phyloP scores from a whole-genome alignment of 1,140 invertebrate species.

The Aricia agestis region DNA sequence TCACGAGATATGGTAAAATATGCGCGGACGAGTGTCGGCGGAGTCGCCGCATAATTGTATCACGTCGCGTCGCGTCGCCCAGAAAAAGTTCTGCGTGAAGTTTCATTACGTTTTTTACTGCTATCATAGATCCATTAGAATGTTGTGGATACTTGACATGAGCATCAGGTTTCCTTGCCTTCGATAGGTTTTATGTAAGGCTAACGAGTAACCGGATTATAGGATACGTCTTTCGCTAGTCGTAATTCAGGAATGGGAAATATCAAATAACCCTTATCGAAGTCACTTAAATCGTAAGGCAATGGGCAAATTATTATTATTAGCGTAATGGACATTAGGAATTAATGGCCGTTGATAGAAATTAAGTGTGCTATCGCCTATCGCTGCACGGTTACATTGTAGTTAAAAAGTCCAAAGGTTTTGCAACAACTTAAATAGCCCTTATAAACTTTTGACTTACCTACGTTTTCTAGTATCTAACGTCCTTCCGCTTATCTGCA shows the following conservation, averaged over 20 bases:
- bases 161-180: background rate
- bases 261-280: too few relatives aligned
- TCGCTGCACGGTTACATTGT: background rate
- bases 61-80: background rate
- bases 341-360: too few relatives aligned
- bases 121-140: background rate
- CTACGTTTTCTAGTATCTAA: background rate
- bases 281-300: too few relatives aligned
- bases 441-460: background rate
- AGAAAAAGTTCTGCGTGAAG: background rate
- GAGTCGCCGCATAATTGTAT: background rate
- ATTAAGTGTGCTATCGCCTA: too few relatives aligned
- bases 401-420: too few relatives aligned
- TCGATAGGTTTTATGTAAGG: background rate
- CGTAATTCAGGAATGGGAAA: too few relatives aligned
- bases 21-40: conserved; percentile 9
- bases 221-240: background rate
- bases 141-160: background rate
- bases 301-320: too few relatives aligned
- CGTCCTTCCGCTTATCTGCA: background rate
- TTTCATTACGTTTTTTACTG: background rate
- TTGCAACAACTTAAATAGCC: too few relatives aligned
- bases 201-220: too few relatives aligned
- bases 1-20: conserved; percentile 13
- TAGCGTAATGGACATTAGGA: too few relatives aligned